Percentiles rank a stretch among this genome's conserved stretches.
Conservation (phyloP, 2,888 invertebrate genomes). For the Arrhopalites spinosus region DNA sequence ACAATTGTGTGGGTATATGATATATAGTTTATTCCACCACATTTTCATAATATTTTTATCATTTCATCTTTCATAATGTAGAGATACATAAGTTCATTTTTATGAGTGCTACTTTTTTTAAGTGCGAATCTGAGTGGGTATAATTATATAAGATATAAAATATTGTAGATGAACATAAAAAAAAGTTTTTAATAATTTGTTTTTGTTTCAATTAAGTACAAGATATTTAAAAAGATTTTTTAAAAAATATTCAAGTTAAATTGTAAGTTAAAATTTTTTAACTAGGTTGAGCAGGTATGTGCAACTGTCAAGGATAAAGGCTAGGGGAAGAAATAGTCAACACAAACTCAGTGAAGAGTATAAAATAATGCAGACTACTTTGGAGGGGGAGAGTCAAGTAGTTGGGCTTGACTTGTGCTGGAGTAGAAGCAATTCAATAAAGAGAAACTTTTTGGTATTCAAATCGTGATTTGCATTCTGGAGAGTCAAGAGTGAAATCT, state of each 20-base stretch:
- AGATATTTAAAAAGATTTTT: too few species aligned
- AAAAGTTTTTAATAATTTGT: too few species aligned
- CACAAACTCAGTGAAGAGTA: not conserved
- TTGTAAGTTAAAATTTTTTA: not conserved
- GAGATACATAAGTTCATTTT: not conserved
- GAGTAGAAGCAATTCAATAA: constrained; percentile 30
- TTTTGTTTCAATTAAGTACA: too few species aligned
- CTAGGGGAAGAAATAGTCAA: not conserved
- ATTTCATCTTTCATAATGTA: not conserved
- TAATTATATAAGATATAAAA: too few species aligned
- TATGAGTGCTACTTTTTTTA: too few species aligned
- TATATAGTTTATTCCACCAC: too few species aligned
- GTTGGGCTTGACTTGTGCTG: constrained; percentile 26
- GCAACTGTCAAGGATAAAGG: not conserved
- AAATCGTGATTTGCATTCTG: constrained; percentile 35
- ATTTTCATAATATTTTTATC: not conserved
- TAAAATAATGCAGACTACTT: constrained; percentile 1
- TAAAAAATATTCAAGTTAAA: not conserved
- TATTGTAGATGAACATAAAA: too few species aligned
- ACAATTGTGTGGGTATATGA: too few species aligned
- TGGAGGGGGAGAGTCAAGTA: not conserved
- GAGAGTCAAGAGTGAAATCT: constrained; percentile 36
- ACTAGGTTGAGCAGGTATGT: not conserved
- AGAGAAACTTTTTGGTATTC: constrained; percentile 36
- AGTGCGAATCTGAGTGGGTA: too few species aligned